Base-by-base conservation (phyloP, 2,888 invertebrate species). In the Halocaridina rubra region DNA sequence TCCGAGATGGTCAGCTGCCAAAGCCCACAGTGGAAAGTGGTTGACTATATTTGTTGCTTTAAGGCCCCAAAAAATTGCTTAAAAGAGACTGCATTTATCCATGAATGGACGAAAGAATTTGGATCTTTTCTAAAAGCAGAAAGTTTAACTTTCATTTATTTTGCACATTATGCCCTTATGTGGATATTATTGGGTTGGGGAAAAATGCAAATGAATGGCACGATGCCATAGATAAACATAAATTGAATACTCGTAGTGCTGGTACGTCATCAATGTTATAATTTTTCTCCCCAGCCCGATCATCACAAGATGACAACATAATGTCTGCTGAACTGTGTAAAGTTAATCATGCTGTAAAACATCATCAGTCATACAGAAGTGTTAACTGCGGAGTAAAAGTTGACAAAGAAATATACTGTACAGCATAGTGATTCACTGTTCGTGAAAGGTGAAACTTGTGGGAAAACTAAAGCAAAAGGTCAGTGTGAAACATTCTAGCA, bases 301-400 rank as follows among this genome's bases (percentile, higher is more conserved):
- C 46, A 33, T 74, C 46, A 22, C 39, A 39, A 22, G 46, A 46
- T 74, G 46, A 39, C 3, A 39, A 39, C 33, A 1, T 46, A 1
- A 39, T 5, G 46, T 39, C 67, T 79, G 79, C 39, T 33, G 79
- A 79, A 0, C 61, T 79, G 22, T 79, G 72, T 80, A 72, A 71
- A 72, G 72, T 80, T 71, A 69, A 39, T 79, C 69, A 79, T 69
- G 69, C 69, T 79, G 79, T 79, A 69, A 79, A 69, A 29, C 79
- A 79, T 69, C 79, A 79, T 53, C 33, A 67, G 19, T 69, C 69
- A 69, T 69, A 1, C 46, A 69, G 19, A 72, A 80, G 71, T 69
- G 69, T 79, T 69, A 39, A 69, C 27, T 80, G 80, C 72, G 57
- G 72, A 80, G 80, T 80, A 72, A 80, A 72, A 72, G 46, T 72